Percentiles rank a stretch among this genome's conserved stretches.
Conservation (phyloP, 2,888 invertebrate species). For the Agonopterix alstromeriana region DNA sequence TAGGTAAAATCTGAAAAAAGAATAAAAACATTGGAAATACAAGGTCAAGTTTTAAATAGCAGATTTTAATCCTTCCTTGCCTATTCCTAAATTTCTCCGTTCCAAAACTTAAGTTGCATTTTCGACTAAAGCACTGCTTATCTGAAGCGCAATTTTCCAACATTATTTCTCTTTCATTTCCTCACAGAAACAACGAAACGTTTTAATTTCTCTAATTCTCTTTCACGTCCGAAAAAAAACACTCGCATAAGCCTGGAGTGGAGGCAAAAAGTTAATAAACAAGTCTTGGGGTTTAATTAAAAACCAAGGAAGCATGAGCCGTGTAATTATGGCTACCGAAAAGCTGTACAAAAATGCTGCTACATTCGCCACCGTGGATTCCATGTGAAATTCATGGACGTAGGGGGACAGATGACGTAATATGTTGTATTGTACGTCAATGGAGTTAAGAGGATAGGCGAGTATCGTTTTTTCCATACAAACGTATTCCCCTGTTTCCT, state of each 20-base stretch:
- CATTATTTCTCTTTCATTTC: constrained; percentile 6
- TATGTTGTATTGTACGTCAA: no score
- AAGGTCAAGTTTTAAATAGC: no score
- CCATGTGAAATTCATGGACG: background rate
- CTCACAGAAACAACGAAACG: constrained; percentile 10
- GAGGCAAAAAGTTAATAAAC: constrained; percentile 45
- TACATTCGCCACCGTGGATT: background rate
- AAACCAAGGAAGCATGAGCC: constrained; percentile 43
- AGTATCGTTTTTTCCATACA: no score
- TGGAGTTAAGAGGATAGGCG: no score
- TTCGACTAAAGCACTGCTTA: background rate
- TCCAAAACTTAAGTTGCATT: no score
- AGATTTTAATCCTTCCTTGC: no score
- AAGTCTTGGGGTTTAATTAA: constrained; percentile 48
- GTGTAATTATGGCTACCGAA: constrained; percentile 42
- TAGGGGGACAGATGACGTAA: no score
- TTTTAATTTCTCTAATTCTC: constrained; percentile 21
- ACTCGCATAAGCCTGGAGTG: constrained; percentile 4
- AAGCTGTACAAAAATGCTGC: constrained; percentile 1
- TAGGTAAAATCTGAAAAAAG: no score
- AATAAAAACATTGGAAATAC: no score
- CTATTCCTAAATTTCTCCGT: no score
- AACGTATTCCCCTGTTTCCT: no score
- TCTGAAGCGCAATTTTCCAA: background rate
- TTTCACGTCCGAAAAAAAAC: constrained; percentile 13